A percentile compares a stretch with the other conserved stretches of the same genome.
These are phyloP conservation scores for Lasioglossum calceatum DNA, from an alignment of 2,888 invertebrate species.

Conservation along the genomic window DNA sequence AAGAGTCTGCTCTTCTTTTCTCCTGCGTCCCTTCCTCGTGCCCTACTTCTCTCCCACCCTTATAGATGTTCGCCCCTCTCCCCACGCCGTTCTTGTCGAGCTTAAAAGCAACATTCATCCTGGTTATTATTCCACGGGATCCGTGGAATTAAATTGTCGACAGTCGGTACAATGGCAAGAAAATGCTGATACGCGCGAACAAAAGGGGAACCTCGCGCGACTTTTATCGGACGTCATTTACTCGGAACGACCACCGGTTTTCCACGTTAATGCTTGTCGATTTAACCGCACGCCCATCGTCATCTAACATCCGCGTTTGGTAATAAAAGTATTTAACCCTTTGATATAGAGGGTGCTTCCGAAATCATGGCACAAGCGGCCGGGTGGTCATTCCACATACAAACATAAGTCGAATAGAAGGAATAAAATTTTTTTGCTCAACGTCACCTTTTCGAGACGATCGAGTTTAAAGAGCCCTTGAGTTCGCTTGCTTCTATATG, in stretches of 20 bases:
- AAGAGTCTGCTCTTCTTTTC: conserved; percentile 20
- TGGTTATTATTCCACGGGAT: conserved; percentile 63
- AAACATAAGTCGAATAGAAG: no score
- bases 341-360: background rate
- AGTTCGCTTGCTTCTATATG: no score
- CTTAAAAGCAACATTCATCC: conserved; percentile 59
- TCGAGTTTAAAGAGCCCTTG: no score
- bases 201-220: conserved; percentile 26
- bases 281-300: conserved; percentile 9
- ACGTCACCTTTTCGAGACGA: no score
- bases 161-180: conserved; percentile 35
- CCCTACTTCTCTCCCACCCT: background rate
- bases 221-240: conserved; percentile 44
- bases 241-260: conserved; percentile 19
- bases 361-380: no score
- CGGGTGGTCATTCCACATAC: background rate
- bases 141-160: conserved; percentile 40
- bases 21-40: background rate
- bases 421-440: no score
- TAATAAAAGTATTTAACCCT: conserved; percentile 11
- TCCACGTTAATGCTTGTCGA: conserved; percentile 41
- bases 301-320: background rate
- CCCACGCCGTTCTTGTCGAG: conserved; percentile 39
- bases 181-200: conserved; percentile 27
- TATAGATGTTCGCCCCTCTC: background rate